Base-by-base conservation (phyloP, 2,888 invertebrate species). In the Dimorphilus gyrociliatus region DNA sequence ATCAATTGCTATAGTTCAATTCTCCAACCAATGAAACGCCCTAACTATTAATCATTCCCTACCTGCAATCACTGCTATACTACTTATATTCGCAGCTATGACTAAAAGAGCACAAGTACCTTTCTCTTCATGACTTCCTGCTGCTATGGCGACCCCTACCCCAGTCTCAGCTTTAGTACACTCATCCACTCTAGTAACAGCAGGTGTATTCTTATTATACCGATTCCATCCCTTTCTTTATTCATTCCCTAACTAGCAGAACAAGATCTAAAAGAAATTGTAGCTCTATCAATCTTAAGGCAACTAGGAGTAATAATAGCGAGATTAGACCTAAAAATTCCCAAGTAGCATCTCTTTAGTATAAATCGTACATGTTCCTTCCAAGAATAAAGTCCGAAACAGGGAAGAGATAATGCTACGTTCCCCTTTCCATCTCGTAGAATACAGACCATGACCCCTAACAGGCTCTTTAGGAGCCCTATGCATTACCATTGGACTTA, bases 71-170 rank as follows among this genome's bases (percentile, higher is more conserved):
- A 63, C 70, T 47, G 51, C 62, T 66, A 52, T 58, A 19, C 33
- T 63, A 34, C 30, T 67, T 23, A 32, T 63, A 23, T 29, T 69
- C 14, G 72, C 73, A 0, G 68, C 70, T 30, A 71, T 76, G 65
- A 77, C 77, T 36, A 79, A 79, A 63, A 78, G 77, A 44, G 78
- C 78, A 52, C 78, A 79, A 61, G 72, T 78, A 68, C 78, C 78
- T 27, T 80, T 79, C 73, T 76, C 75, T 38, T 70, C 75, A 26
- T 79, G 78, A 47, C 60, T 78, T 28, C 78, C 78, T 0, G 73
- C 72, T 1, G 77, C 77, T 25, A 78, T 78, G 60, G 74, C 76
- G 0, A 78, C 77, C 25, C 78, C 78, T 19, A 78, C 77, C 0
- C 77, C 77, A 7, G 72, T 78, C 33, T 76, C 76, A n/a, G 70